Percentiles rank a stretch among this genome's conserved stretches.
phyloP scores from a whole-genome alignment of 2,888 invertebrate genomes.

The Pycnomerus fuliginosus region DNA sequence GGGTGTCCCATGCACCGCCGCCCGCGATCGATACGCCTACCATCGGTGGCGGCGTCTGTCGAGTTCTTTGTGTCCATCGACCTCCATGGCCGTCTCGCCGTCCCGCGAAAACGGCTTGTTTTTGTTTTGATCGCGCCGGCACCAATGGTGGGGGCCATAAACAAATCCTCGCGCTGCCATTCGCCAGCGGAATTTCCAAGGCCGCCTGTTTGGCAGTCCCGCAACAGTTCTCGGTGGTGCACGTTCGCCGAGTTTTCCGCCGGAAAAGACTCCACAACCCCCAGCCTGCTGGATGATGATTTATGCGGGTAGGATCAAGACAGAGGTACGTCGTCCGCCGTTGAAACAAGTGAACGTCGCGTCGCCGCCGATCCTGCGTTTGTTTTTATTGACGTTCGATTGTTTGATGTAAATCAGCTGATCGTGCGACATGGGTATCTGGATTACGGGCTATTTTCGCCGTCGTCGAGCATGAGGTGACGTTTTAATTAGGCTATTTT shows the following conservation, averaged over 20 bases:
- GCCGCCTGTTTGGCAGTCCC: constrained; percentile 34
- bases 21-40: constrained; percentile 10
- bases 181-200: constrained; percentile 38
- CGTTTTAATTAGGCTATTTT: too few species aligned
- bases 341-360: not conserved
- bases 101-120: constrained; percentile 32
- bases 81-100: constrained; percentile 34
- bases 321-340: constrained; percentile 57
- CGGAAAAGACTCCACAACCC: constrained; percentile 5
- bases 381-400: constrained; percentile 31
- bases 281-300: constrained; percentile 55
- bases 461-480: too few species aligned
- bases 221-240: constrained; percentile 30
- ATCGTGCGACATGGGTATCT: too few species aligned
- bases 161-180: constrained; percentile 42
- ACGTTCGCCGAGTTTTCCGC: constrained; percentile 27
- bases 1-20: constrained; percentile 1
- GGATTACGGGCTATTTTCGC: too few species aligned
- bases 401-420: constrained; percentile 63
- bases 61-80: constrained; percentile 39
- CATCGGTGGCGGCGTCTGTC: constrained; percentile 8
- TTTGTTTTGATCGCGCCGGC: constrained; percentile 43
- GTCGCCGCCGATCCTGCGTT: constrained; percentile 8
- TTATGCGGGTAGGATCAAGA: constrained; percentile 65
- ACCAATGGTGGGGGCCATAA: constrained; percentile 42